Evolutionary conservation across 2,797 vertebrate genomes (phyloP).

Genomic region (Argya squamiceps): DNA sequence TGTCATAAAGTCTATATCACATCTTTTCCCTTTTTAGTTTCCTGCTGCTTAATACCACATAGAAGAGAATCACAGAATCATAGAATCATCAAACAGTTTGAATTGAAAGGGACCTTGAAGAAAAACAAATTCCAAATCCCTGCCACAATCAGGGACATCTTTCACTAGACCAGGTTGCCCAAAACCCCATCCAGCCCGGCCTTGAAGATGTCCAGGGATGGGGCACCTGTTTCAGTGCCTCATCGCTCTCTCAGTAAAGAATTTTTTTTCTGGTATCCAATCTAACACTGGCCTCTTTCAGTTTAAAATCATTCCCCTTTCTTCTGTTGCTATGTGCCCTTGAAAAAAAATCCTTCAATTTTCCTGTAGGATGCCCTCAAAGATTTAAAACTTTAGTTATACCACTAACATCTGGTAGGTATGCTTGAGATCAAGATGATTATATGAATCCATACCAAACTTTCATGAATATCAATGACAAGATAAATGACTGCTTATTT

Average conservation of each 20-base stretch:
- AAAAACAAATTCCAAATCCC: not conserved
- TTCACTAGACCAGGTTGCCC: not conserved
- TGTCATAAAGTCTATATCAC: not conserved
- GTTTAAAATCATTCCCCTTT: not conserved
- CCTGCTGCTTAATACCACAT: not conserved
- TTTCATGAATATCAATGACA: not conserved
- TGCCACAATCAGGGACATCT: not conserved
- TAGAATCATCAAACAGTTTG: rapidly evolving
- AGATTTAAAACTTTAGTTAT: not conserved
- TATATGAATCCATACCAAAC: not conserved
- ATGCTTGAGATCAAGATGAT: not conserved
- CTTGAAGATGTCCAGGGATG: not conserved
- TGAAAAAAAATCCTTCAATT: not conserved
- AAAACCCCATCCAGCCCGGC: not conserved
- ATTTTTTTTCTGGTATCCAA: not conserved
- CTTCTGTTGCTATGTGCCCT: not conserved
- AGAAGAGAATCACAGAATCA: not conserved
- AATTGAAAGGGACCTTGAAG: not conserved
- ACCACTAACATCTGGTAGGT: not conserved
- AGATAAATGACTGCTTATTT: not conserved
- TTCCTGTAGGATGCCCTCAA: not conserved
- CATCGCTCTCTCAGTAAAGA: not conserved
- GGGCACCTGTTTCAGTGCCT: not conserved
- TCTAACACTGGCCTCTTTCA: not conserved
- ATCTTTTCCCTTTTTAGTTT: not conserved